phyloP scores from a whole-genome alignment of 2,797 vertebrate species.

The Novumbra hubbsi region DNA sequence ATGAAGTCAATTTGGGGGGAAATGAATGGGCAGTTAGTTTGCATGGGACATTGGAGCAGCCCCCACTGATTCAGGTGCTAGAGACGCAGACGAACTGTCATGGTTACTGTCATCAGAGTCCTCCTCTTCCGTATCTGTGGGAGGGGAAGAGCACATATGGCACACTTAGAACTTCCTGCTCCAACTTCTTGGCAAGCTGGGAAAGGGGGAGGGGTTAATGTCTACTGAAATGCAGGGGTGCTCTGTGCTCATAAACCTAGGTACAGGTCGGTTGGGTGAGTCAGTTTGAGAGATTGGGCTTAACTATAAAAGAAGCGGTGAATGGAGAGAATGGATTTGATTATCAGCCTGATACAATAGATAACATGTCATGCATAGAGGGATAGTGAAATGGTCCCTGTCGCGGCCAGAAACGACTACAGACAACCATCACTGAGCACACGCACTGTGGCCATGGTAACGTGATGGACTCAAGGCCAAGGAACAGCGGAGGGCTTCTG shows the following conservation, averaged over 20 bases:
- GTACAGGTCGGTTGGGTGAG: neutral
- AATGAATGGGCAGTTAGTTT: slow-evolving; percentile 42
- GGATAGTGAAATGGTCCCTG: neutral
- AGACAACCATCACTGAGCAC: neutral
- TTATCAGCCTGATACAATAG: neutral
- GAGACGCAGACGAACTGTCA: slow-evolving; percentile 39
- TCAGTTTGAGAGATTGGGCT: neutral
- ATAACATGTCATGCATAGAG: neutral
- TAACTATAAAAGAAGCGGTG: neutral
- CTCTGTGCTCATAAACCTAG: neutral
- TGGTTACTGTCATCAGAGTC: slow-evolving; percentile 39
- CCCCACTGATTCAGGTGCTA: slow-evolving; percentile 37
- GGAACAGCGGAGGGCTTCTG: neutral
- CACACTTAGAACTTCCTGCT: slow-evolving; percentile 36
- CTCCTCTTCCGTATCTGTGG: slow-evolving; percentile 48
- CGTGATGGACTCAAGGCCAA: slow-evolving; percentile 1
- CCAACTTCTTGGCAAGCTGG: neutral
- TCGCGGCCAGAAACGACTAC: slow-evolving; percentile 1
- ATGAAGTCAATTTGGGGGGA: slow-evolving; percentile 33
- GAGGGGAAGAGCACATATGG: slow-evolving; percentile 36
- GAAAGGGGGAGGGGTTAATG: neutral
- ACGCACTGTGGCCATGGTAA: slow-evolving; percentile 9
- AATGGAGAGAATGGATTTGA: neutral
- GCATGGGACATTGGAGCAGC: slow-evolving; percentile 41
- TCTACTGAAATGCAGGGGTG: neutral